Evolutionary conservation across 2,113 vertebrate genomes (phyloP).

Genomic region (Gnathonemus echidnorhynchus): DNA sequence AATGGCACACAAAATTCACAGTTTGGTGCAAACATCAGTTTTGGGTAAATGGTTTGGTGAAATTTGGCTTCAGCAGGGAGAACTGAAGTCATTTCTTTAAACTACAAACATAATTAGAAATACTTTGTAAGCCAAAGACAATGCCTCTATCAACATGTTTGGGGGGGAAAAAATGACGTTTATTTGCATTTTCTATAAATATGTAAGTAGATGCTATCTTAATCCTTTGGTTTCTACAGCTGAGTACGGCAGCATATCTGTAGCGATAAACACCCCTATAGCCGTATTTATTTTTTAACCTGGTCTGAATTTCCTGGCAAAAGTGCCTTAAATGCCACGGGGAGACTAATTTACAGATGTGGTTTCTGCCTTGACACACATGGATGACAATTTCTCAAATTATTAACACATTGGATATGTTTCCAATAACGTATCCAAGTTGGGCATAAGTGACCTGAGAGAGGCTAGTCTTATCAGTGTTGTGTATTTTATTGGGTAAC

Average conservation of each 20-base stretch:
- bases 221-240: neutral
- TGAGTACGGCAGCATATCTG: neutral
- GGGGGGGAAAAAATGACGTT: neutral
- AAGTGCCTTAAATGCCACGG: neutral
- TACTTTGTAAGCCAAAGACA: neutral
- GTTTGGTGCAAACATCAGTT: neutral
- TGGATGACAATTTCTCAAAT: neutral
- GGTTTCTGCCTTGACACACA: neutral
- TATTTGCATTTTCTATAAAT: neutral
- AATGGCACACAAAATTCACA: neutral
- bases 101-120: neutral
- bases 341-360: neutral
- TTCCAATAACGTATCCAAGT: neutral
- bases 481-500: neutral
- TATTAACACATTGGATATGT: neutral
- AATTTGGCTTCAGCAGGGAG: neutral
- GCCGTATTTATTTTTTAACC: neutral
- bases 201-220: neutral
- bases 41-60: neutral
- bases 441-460: neutral
- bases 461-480: neutral
- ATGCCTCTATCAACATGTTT: neutral
- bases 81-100: neutral
- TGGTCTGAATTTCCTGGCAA: neutral
- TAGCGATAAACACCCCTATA: neutral